Percentiles rank a stretch among this genome's conserved stretches.
phyloP scores from a whole-genome alignment of 1,140 invertebrate genomes.

The Cotesia vestalis region DNA sequence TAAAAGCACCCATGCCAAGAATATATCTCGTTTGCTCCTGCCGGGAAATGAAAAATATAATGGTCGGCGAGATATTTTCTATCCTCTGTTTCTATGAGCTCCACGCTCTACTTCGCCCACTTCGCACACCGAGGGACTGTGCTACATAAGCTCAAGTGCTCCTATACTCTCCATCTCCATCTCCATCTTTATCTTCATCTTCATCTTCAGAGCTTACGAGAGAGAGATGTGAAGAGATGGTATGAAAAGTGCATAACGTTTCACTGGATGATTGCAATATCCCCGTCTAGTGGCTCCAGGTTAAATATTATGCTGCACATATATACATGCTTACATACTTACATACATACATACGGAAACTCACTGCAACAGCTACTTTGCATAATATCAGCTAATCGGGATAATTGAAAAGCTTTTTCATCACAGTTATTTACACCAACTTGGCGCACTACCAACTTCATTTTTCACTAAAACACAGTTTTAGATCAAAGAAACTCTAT shows the following conservation, averaged over 20 bases:
- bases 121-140: background rate
- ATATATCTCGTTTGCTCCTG: conserved; percentile 19
- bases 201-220: background rate
- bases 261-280: conserved; percentile 28
- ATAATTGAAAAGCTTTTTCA: conserved; percentile 29
- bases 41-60: conserved; percentile 23
- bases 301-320: background rate
- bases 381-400: conserved; percentile 23
- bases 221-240: background rate
- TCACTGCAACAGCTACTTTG: conserved; percentile 3
- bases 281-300: too few relatives aligned
- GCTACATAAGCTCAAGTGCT: too few relatives aligned
- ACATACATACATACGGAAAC: too few relatives aligned
- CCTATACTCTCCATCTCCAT: too few relatives aligned
- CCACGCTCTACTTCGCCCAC: conserved; percentile 2
- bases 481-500: conserved; percentile 19
- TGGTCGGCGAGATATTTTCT: background rate
- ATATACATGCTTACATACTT: too few relatives aligned
- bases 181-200: too few relatives aligned
- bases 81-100: background rate
- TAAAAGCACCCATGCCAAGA: conserved; percentile 8
- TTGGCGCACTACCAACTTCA: background rate
- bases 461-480: background rate
- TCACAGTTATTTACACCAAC: background rate
- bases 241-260: conserved; percentile 12